Evolutionary conservation across 2,797 vertebrate genomes (phyloP).

Genomic region (Pyrrhura leucotis): DNA sequence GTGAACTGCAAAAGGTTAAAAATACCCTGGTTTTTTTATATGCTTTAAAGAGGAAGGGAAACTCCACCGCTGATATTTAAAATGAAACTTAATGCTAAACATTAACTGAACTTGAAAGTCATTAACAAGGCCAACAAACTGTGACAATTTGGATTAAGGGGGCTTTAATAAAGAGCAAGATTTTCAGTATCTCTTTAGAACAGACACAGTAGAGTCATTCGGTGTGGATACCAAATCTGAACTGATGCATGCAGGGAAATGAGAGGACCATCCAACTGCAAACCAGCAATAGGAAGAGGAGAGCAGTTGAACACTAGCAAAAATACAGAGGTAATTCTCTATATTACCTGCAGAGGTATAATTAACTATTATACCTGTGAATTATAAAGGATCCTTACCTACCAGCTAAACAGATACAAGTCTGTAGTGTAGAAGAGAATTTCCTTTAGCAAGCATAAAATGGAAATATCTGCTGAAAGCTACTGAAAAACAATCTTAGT

Average conservation of each 20-base stretch:
- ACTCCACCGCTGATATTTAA: not conserved
- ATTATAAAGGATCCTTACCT: not conserved
- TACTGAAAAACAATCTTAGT: not conserved
- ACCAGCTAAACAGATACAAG: not conserved
- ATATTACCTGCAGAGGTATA: not conserved
- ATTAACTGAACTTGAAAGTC: conserved; percentile 17
- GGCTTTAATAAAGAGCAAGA: conserved; percentile 13
- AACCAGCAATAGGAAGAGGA: not conserved
- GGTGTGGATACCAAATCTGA: not conserved
- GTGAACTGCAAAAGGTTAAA: conserved; percentile 18
- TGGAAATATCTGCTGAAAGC: not conserved
- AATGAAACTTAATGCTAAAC: not conserved
- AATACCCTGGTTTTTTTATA: not conserved
- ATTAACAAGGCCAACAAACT: conserved; percentile 42
- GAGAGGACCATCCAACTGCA: not conserved
- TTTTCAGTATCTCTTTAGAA: conserved; percentile 52
- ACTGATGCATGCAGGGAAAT: not conserved
- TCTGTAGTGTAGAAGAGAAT: not conserved
- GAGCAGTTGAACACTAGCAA: not conserved
- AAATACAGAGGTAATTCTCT: not conserved
- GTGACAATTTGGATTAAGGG: conserved; percentile 32
- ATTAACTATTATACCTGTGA: not conserved
- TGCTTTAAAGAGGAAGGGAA: not conserved
- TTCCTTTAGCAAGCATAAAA: not conserved
- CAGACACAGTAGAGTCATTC: not conserved